These are phyloP conservation scores for Pelochelys cantorii DNA, from an alignment of 2,797 vertebrate species.

Conservation along the genomic window DNA sequence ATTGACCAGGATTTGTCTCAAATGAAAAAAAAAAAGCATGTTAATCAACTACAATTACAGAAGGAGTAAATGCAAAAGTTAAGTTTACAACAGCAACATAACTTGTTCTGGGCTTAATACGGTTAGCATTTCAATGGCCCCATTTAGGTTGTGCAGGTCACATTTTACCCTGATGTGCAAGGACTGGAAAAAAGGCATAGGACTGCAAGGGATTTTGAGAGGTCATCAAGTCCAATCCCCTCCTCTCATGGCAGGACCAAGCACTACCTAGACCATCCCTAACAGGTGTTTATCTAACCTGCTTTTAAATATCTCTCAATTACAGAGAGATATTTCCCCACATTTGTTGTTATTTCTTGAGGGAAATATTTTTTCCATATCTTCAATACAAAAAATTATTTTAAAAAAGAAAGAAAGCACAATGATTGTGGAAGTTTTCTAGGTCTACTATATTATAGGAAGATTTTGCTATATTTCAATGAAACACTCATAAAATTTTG, in stretches of 20 bases:
- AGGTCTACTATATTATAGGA: not conserved
- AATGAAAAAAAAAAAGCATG: not conserved
- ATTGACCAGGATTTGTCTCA: not conserved
- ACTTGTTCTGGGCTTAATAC: not conserved
- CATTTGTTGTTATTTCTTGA: not conserved
- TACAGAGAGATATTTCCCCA: not conserved
- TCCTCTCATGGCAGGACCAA: too few relatives aligned
- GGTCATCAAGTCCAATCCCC: too few relatives aligned
- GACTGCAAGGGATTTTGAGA: not conserved
- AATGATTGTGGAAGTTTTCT: not conserved
- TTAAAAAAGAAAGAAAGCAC: not conserved
- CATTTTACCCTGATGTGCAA: not conserved
- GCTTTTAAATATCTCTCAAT: too few relatives aligned
- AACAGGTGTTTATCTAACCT: too few relatives aligned
- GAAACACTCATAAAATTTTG: not conserved
- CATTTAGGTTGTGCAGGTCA: not conserved
- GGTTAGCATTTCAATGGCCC: not conserved
- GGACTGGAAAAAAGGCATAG: not conserved
- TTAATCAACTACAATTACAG: not conserved
- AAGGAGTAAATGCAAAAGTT: not conserved
- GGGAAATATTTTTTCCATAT: not conserved
- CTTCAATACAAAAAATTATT: not conserved
- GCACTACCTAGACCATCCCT: too few relatives aligned
- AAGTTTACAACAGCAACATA: not conserved
- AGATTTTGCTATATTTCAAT: not conserved